These are phyloP conservation scores for Nephrotoma flavescens DNA, from an alignment of 2,888 invertebrate genomes.

Conservation along the genomic window DNA sequence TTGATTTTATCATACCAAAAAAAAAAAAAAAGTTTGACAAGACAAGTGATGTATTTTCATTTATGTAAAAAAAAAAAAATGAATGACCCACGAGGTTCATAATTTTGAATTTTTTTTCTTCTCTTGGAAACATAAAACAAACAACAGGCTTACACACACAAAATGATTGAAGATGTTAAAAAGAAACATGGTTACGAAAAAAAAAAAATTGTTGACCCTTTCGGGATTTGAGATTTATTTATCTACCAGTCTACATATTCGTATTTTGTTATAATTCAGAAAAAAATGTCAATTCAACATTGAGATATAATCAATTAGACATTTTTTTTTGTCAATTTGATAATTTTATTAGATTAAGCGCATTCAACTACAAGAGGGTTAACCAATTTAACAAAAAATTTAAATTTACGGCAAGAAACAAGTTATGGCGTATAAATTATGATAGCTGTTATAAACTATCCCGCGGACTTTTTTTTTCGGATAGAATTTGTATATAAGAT, in stretches of 20 bases:
- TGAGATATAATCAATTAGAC: neutral
- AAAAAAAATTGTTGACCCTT: neutral
- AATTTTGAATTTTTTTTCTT: neutral
- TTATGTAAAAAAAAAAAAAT: neutral
- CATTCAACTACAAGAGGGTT: neutral
- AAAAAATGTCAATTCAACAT: neutral
- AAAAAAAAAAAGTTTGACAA: conserved; percentile 1
- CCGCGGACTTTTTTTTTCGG: neutral
- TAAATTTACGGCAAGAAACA: neutral
- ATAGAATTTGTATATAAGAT: neutral
- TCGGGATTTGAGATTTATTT: neutral
- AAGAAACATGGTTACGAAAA: neutral
- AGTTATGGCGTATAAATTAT: neutral
- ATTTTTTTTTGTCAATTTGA: neutral
- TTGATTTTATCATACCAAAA: neutral
- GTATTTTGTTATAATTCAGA: neutral
- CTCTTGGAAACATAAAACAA: neutral
- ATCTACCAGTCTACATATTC: neutral
- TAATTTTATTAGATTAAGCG: neutral
- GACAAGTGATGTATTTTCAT: conserved; percentile 6
- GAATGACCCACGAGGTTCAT: conserved; percentile 3
- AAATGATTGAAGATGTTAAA: neutral
- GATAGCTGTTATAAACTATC: neutral
- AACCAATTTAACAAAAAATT: neutral
- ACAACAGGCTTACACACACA: neutral